Evolutionary conservation across 2,888 invertebrate species (phyloP).

Genomic region (Drosophila anomelani): DNA sequence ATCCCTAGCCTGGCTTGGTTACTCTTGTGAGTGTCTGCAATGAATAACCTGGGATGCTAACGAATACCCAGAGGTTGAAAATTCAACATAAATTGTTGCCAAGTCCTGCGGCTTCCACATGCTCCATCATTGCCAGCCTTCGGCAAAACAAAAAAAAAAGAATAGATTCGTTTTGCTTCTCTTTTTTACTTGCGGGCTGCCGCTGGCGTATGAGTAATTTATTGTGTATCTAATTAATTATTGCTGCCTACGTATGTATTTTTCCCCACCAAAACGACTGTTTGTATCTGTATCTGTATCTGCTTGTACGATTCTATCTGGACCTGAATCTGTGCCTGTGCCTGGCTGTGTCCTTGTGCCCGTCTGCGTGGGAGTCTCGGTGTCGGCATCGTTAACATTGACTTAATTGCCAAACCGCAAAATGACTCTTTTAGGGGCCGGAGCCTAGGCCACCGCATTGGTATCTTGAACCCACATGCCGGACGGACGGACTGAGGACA

Average conservation of each 20-base stretch:
- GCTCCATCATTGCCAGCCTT: conserved; percentile 20
- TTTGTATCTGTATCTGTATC: conserved; percentile 24
- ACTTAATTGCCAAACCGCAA: conserved; percentile 61
- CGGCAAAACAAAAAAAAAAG: conserved; percentile 20
- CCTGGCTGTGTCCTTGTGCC: not conserved
- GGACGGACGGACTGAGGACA: conserved; percentile 14
- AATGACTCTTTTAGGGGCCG: conserved; percentile 56
- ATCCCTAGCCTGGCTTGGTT: not conserved
- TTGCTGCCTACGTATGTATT: conserved; percentile 67
- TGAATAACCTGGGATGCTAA: conserved; percentile 8
- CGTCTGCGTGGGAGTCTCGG: conserved; percentile 26
- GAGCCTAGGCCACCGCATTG: conserved; percentile 21
- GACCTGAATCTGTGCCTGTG: conserved; percentile 16
- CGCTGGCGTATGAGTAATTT: conserved; percentile 72
- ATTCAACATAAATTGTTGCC: conserved; percentile 34
- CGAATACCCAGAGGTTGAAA: conserved; percentile 18
- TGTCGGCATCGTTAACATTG: conserved; percentile 46
- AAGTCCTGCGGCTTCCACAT: conserved; percentile 13
- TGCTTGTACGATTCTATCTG: not conserved
- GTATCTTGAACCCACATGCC: conserved; percentile 29
- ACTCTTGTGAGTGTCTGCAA: conserved; percentile 9
- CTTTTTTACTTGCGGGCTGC: conserved; percentile 40
- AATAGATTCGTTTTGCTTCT: conserved; percentile 28
- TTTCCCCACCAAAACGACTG: conserved; percentile 46
- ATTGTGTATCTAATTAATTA: conserved; percentile 76